These are phyloP conservation scores for Rhodeus uyekii DNA, from an alignment of 2,797 vertebrate species.

Conservation along the genomic window DNA sequence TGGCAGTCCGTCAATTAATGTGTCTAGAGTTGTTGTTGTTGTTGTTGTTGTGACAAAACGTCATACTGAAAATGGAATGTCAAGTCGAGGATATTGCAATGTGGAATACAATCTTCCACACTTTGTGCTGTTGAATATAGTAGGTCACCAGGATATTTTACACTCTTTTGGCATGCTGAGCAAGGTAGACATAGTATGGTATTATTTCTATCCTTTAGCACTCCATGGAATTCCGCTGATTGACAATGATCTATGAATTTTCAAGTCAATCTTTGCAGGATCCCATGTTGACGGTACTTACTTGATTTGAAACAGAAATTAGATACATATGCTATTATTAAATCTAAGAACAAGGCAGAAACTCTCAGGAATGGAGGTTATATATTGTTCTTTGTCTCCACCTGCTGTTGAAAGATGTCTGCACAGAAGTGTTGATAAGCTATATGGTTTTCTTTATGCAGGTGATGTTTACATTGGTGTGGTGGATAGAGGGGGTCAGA, in stretches of 20 bases:
- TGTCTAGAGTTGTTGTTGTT: background rate
- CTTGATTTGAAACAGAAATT: no score
- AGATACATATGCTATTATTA: no score
- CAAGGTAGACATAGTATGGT: background rate
- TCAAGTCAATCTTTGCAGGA: background rate
- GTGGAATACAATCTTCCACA: background rate
- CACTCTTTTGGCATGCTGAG: background rate
- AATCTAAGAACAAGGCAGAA: background rate
- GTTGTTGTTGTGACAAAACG: background rate
- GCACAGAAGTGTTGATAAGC: background rate
- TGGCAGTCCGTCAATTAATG: background rate
- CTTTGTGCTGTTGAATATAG: background rate
- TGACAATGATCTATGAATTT: background rate
- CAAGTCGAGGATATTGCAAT: background rate
- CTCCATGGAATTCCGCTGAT: background rate
- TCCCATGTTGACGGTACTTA: background rate
- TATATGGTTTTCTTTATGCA: slow-evolving; percentile 56
- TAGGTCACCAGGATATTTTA: background rate
- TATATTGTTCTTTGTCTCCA: slow-evolving; percentile 61
- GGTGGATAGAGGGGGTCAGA: slow-evolving; percentile 90
- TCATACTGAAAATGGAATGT: background rate
- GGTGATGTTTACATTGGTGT: slow-evolving; percentile 91
- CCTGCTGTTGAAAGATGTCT: slow-evolving; percentile 65
- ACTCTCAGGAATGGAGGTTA: background rate
- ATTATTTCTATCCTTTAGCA: background rate